These are phyloP conservation scores for Oscheius sp. DNA, from an alignment of 2,888 invertebrate species.

Conservation along the genomic window DNA sequence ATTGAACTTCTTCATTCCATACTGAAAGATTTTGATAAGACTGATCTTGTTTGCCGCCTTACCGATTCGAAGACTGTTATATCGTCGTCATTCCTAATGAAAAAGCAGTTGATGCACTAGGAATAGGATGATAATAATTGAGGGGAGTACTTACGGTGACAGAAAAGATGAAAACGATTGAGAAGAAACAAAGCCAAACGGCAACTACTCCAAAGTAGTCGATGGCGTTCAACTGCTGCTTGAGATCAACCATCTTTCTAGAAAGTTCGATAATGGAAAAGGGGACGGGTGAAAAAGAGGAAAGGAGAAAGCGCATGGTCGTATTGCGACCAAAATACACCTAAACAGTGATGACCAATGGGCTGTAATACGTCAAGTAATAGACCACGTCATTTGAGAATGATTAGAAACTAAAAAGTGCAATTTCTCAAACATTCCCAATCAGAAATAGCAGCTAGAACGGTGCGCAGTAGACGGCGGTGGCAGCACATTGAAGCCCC, in stretches of 20 bases:
- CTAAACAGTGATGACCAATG: too few species aligned
- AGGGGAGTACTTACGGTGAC: too few species aligned
- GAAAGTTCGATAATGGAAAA: background rate
- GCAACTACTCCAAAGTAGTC: constrained; percentile 69
- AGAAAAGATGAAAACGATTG: constrained; percentile 65
- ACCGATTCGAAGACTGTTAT: constrained; percentile 68
- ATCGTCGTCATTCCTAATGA: constrained; percentile 66
- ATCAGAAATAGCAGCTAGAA: too few species aligned
- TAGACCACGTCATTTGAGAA: too few species aligned
- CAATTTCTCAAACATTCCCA: too few species aligned
- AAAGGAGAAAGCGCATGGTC: background rate
- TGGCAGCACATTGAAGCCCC: constrained; percentile 22
- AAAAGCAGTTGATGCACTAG: constrained; percentile 77
- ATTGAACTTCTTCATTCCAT: background rate
- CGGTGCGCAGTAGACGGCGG: constrained; percentile 9
- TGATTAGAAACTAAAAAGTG: too few species aligned
- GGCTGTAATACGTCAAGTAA: too few species aligned
- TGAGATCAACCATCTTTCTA: constrained; percentile 60
- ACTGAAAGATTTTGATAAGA: too few species aligned
- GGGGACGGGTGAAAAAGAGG: background rate
- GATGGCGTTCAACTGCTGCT: constrained; percentile 66
- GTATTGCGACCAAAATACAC: too few species aligned
- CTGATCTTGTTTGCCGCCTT: background rate
- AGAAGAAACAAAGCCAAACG: constrained; percentile 63
- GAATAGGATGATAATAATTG: too few species aligned